Base-by-base conservation (phyloP, 2,113 vertebrate species). In the Leptobrachium leishanense region DNA sequence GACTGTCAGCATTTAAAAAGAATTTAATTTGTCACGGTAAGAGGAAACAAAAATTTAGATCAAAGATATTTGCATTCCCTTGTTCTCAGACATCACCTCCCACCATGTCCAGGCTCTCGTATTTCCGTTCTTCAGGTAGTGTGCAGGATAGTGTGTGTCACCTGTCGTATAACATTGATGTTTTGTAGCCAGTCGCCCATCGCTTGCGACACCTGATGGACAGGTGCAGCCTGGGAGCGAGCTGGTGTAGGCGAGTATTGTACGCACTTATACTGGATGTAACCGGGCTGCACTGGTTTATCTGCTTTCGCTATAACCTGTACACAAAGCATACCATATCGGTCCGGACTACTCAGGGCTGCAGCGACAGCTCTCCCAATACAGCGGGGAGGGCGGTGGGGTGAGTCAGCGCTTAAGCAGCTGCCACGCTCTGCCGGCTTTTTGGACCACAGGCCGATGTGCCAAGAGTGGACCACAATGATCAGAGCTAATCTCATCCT, bases 221-320 rank as follows among this genome's bases (percentile, higher is more conserved):
- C 68, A 43, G 20, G 55, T 3, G 20, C 67, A 8, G n/a, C 2
- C 20, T 31, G 20, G 20, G 20, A 12, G 2, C 40, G 62, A 62
- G 55, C 44, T 55, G 76, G 76, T 2, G 13, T 31, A 31, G 20
- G 20, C 20, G 20, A 43, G 3, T 4, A 63, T 11, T 2, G 69
- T 13, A 46, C 46, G 63, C 69, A 31, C 31, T 31, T 31, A 31
- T 70, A 79, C 69, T 65, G 77, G 77, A 66, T 72, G 57, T 72
- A 62, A 65, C 77, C 13, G 39, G 77, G 69, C 62, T 63, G 46
- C 3, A 44, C 77, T 43, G 69, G 77, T 72, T 79, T 43, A 11
- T 59, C 63, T 65, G 62, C 69, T 79, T 44, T 79, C 55, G 77
- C 57, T 69, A 69, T 59, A 77, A 72, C 62, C 71, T 55, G 43